Conservation (phyloP, 1,140 invertebrate genomes). For the Drosophila melanogaster region DNA sequence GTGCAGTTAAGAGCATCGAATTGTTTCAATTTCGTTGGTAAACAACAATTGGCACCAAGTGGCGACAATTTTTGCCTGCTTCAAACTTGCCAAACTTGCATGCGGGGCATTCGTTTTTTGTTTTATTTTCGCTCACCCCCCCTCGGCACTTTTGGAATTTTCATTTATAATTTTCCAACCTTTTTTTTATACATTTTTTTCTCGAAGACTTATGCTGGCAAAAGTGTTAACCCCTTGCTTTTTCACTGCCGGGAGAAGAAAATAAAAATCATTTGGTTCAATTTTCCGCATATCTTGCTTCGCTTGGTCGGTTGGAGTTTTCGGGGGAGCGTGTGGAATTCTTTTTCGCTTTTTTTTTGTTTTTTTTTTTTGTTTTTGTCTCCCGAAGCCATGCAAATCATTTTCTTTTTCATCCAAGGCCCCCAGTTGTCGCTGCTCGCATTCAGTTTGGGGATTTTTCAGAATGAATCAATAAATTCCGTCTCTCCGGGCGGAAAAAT, state of each 20-base stretch:
- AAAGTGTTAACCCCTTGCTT: slow-evolving; percentile 37
- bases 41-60: slow-evolving; percentile 70
- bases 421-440: slow-evolving; percentile 2
- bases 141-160: slow-evolving; percentile 61
- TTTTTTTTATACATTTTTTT: not conserved
- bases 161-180: slow-evolving; percentile 71
- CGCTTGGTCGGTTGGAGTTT: slow-evolving; percentile 8
- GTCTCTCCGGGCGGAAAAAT: slow-evolving; percentile 42
- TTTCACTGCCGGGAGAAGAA: slow-evolving; percentile 17
- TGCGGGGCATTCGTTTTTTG: not conserved
- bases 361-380: not conserved
- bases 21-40: slow-evolving; percentile 74
- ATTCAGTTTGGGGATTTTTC: slow-evolving; percentile 4
- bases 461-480: slow-evolving; percentile 75
- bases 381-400: slow-evolving; percentile 60
- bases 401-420: slow-evolving; percentile 49
- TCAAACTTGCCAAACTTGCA: slow-evolving; percentile 18
- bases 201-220: slow-evolving; percentile 56
- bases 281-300: slow-evolving; percentile 59
- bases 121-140: not conserved
- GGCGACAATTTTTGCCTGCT: slow-evolving; percentile 63
- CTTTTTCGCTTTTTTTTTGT: not conserved
- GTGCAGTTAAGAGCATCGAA: slow-evolving; percentile 42
- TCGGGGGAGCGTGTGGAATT: slow-evolving; percentile 5
- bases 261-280: slow-evolving; percentile 72